Conservation (phyloP, 2,113 vertebrate genomes). For the Holacanthus passer region DNA sequence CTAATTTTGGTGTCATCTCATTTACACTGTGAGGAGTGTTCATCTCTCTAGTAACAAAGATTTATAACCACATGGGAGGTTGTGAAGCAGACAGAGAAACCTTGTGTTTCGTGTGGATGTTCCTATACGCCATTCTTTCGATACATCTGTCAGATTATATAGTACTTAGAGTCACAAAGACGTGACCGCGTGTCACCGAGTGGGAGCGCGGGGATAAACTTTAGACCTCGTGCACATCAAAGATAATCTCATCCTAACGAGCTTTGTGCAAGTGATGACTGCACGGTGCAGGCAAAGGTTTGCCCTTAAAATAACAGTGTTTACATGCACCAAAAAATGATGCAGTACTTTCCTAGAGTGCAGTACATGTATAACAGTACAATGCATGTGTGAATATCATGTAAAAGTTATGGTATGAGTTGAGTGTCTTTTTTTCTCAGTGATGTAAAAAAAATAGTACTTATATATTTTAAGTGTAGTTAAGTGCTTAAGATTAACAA, state of each 20-base stretch:
- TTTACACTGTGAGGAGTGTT: conserved; percentile 6
- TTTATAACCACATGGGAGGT: not conserved
- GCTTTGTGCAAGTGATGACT: not conserved
- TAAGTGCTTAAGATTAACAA: not conserved
- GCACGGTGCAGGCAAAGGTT: not conserved
- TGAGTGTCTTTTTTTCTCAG: not conserved
- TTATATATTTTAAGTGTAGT: not conserved
- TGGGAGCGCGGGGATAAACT: not conserved
- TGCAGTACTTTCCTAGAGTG: not conserved
- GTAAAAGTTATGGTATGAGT: not conserved
- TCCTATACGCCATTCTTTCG: not conserved
- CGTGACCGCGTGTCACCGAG: not conserved
- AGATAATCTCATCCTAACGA: conserved; percentile 5
- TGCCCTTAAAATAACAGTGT: not conserved
- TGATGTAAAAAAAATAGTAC: not conserved
- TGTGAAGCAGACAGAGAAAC: not conserved
- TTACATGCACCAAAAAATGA: not conserved
- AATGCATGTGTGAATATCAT: not conserved
- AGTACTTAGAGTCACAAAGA: not conserved
- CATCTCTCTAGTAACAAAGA: conserved; percentile 1
- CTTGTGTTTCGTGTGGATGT: not conserved
- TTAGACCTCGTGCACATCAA: conserved; percentile 18
- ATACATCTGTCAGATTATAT: not conserved
- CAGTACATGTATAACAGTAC: not conserved
- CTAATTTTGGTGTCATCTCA: conserved; percentile 9